These are phyloP conservation scores for Pluvianellus socialis DNA, from an alignment of 2,113 vertebrate genomes.

Conservation along the genomic window DNA sequence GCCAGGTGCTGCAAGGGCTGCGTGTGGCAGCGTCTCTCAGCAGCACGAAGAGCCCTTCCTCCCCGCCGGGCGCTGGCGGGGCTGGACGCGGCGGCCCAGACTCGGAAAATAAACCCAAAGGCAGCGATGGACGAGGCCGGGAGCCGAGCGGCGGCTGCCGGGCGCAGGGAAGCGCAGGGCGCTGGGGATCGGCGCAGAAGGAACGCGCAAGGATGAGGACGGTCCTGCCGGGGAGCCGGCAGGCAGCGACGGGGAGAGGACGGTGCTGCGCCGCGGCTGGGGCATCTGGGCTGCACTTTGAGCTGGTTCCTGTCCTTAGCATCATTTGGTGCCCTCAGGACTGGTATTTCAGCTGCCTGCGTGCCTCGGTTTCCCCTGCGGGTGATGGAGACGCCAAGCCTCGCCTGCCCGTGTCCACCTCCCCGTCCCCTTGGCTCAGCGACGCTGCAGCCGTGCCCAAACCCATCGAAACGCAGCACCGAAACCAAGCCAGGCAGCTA, in stretches of 20 bases:
- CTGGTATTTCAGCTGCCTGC: background rate
- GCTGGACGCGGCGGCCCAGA: background rate
- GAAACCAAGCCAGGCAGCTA: background rate
- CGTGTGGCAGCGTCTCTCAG: background rate
- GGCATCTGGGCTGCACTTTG: background rate
- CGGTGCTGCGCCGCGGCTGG: background rate
- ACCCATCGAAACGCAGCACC: accelerated
- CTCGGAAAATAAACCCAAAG: background rate
- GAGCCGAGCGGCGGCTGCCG: background rate
- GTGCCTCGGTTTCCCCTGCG: background rate
- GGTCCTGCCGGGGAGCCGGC: background rate
- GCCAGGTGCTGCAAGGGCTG: background rate
- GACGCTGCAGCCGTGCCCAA: background rate
- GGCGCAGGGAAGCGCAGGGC: accelerated
- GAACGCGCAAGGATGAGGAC: background rate
- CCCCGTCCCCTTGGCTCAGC: accelerated
- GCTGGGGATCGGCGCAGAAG: accelerated
- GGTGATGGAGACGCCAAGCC: background rate
- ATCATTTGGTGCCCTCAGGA: background rate
- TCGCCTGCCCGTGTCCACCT: background rate
- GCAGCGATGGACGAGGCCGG: background rate
- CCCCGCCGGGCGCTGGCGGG: background rate
- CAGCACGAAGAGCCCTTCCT: background rate
- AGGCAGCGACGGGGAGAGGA: background rate
- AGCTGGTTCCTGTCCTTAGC: background rate